phyloP scores from a whole-genome alignment of 2,797 vertebrate species.

The Mus minutoides region DNA sequence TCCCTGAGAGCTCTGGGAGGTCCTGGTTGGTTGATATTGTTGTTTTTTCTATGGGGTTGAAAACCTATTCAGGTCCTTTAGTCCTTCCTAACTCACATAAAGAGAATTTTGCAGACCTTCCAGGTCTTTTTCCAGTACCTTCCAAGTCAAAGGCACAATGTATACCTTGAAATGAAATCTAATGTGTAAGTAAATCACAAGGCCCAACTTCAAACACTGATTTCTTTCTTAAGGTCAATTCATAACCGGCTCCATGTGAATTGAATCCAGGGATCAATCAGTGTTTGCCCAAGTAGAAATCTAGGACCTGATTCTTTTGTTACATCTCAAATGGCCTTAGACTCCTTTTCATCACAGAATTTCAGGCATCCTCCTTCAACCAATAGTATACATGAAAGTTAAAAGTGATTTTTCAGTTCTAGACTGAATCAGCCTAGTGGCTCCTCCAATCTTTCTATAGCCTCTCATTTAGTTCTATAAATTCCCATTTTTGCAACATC shows the following conservation, averaged over 20 bases:
- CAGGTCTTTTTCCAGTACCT: no score
- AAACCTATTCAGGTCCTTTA: no score
- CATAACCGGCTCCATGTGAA: background rate
- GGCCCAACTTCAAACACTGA: background rate
- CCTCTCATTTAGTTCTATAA: background rate
- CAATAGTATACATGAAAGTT: background rate
- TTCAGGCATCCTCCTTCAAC: background rate
- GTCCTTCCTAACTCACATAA: no score
- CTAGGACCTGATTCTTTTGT: background rate
- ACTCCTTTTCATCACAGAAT: background rate
- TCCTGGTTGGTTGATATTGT: no score
- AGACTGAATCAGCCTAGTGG: background rate
- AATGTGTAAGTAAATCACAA: background rate
- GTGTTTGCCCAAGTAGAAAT: background rate
- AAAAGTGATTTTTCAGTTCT: background rate
- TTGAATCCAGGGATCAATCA: background rate
- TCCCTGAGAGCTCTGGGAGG: no score
- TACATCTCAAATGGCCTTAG: background rate
- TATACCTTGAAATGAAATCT: background rate
- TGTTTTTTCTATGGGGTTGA: no score
- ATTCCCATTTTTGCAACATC: background rate
- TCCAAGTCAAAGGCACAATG: background rate
- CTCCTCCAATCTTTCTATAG: background rate
- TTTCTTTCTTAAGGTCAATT: background rate
- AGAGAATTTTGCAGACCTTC: background rate